These are phyloP conservation scores for Busseola fusca DNA, from an alignment of 2,888 invertebrate species.

Conservation along the genomic window DNA sequence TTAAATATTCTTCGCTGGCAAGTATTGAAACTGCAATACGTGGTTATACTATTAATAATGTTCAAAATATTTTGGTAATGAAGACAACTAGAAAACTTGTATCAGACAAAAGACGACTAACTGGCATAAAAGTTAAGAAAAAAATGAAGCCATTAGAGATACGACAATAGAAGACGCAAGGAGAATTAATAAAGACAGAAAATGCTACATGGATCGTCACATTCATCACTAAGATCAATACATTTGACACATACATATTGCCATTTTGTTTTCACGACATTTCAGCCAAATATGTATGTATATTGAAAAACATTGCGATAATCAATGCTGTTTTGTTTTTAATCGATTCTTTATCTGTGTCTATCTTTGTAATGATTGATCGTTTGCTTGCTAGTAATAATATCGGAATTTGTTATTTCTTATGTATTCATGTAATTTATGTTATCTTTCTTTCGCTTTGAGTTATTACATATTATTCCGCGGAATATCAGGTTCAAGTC, in stretches of 20 bases:
- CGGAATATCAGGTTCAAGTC: conserved; percentile 4
- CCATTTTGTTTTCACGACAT: not conserved
- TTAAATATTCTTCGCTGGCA: conserved; percentile 5
- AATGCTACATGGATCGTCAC: conserved; percentile 6
- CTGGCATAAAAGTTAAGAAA: not conserved
- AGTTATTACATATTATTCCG: conserved; percentile 21
- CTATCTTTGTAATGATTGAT: conserved; percentile 44
- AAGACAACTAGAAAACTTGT: not conserved
- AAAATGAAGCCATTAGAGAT: not conserved
- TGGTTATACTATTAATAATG: not conserved
- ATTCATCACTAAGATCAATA: not conserved
- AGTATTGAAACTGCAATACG: not conserved
- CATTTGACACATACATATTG: not conserved
- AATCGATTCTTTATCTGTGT: conserved; percentile 35
- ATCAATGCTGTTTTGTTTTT: not conserved
- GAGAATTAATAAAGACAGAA: not conserved
- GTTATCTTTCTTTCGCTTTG: conserved; percentile 5
- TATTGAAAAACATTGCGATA: conserved; percentile 10
- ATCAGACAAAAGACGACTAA: not conserved
- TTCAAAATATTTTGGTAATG: not conserved
- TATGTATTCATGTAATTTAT: conserved; percentile 16
- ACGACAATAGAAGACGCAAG: not conserved
- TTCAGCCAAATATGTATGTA: not conserved
- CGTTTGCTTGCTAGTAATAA: conserved; percentile 28
- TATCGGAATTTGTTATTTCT: conserved; percentile 18